These are phyloP conservation scores for Trileptium ribeirensis DNA, from an alignment of 2,888 invertebrate species.

Conservation along the genomic window DNA sequence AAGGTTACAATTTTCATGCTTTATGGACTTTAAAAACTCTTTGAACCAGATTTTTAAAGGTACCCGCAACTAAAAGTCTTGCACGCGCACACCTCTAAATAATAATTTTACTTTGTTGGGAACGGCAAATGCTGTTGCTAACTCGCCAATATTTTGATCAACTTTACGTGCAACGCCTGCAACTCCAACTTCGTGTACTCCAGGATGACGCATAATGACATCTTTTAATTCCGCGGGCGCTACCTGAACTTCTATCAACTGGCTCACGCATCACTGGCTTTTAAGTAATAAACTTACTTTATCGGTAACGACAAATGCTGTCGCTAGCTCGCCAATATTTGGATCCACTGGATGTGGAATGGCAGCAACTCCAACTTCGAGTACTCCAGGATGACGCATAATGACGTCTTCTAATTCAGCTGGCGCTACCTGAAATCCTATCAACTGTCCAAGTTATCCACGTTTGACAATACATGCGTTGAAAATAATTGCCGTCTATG, in stretches of 20 bases:
- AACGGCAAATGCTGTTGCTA: slow-evolving; percentile 19
- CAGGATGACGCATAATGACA: neutral
- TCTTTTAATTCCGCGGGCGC: slow-evolving; percentile 21
- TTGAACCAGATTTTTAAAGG: too few species aligned
- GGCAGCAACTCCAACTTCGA: slow-evolving; percentile 14
- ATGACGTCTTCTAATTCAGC: slow-evolving; percentile 18
- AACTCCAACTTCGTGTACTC: slow-evolving; percentile 15
- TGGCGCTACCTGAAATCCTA: slow-evolving; percentile 22
- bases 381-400: neutral
- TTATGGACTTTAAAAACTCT: too few species aligned
- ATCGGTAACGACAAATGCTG: slow-evolving; percentile 15
- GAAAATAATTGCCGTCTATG: too few species aligned
- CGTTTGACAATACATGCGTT: too few species aligned
- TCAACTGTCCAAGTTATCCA: neutral
- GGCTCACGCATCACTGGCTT: too few species aligned
- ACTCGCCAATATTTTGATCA: slow-evolving; percentile 9
- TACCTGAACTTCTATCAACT: too few species aligned
- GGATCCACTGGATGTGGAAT: neutral
- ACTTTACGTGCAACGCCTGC: neutral
- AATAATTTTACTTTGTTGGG: neutral
- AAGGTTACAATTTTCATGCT: too few species aligned
- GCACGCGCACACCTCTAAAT: too few species aligned
- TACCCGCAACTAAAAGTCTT: too few species aligned
- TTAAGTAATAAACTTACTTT: too few species aligned
- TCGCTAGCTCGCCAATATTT: slow-evolving; percentile 16